phyloP scores from a whole-genome alignment of 2,888 invertebrate genomes.

The Hydriomena furcata region DNA sequence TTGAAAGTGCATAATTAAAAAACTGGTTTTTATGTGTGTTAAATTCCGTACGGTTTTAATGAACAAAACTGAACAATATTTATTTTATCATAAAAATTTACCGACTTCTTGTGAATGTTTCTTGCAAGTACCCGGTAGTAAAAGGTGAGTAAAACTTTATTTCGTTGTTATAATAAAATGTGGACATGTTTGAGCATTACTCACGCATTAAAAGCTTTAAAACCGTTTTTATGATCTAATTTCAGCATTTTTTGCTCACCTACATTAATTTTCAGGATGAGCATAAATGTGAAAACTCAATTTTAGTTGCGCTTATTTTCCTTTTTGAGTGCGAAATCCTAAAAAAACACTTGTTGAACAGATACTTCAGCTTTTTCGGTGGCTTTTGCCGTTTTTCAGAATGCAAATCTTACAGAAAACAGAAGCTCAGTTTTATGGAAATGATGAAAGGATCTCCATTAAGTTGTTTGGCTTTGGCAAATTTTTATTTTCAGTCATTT shows the following conservation, averaged over 20 bases:
- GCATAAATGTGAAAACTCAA: no score
- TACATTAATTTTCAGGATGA: no score
- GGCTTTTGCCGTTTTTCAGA: not conserved
- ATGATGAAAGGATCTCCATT: constrained; percentile 10
- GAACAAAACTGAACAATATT: no score
- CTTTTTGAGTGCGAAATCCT: not conserved
- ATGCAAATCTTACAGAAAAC: not conserved
- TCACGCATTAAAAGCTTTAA: no score
- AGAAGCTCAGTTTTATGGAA: constrained; percentile 10
- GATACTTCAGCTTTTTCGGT: not conserved
- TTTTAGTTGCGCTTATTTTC: no score
- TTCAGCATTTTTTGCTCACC: no score
- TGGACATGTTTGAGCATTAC: no score
- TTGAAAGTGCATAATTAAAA: no score
- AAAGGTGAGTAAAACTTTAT: constrained; percentile 27
- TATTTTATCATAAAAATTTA: constrained; percentile 27
- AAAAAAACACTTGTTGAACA: constrained; percentile 21
- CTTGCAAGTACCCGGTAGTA: constrained; percentile 16
- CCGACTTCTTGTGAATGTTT: constrained; percentile 11
- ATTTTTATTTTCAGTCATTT: constrained; percentile 7
- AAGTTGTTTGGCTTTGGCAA: constrained; percentile 4
- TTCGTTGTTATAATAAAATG: no score
- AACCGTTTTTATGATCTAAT: no score
- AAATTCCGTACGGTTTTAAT: no score
- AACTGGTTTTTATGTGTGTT: no score